Evolutionary conservation across 2,888 invertebrate genomes (phyloP).

Genomic region (Standfussiana lucernea): DNA sequence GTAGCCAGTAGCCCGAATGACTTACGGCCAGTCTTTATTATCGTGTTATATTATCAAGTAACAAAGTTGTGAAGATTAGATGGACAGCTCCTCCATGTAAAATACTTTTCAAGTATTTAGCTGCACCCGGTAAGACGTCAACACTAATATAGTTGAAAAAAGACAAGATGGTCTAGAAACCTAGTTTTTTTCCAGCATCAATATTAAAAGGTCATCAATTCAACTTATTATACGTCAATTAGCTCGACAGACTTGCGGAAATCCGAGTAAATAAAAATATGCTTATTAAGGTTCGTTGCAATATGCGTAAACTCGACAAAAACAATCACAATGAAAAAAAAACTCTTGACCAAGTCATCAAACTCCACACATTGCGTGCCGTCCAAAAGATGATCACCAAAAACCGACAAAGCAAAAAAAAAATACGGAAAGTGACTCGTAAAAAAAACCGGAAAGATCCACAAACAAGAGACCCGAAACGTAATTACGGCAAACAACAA

Average conservation of each 20-base stretch:
- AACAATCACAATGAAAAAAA: constrained; percentile 3
- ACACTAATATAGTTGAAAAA: no score
- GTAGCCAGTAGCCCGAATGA: neutral
- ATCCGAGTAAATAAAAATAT: neutral
- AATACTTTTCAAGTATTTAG: no score
- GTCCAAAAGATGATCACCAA: constrained; percentile 52
- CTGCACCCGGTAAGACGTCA: no score
- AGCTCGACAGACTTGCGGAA: neutral
- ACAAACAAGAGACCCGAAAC: constrained; percentile 71
- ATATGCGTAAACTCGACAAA: no score
- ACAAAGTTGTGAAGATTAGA: no score
- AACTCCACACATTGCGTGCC: constrained; percentile 51
- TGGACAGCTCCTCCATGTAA: no score
- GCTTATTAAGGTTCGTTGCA: neutral
- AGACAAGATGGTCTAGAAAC: no score
- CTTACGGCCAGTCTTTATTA: neutral
- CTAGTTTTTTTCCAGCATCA: no score
- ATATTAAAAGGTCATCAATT: no score
- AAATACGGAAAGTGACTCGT: constrained; percentile 68
- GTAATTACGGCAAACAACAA: constrained; percentile 77
- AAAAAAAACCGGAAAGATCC: constrained; percentile 77
- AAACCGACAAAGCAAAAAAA: constrained; percentile 60
- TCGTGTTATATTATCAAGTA: no score
- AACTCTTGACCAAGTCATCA: constrained; percentile 41
- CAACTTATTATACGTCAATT: neutral